phyloP scores from a whole-genome alignment of 1,140 invertebrate genomes.

The Steinernema feltiae region DNA sequence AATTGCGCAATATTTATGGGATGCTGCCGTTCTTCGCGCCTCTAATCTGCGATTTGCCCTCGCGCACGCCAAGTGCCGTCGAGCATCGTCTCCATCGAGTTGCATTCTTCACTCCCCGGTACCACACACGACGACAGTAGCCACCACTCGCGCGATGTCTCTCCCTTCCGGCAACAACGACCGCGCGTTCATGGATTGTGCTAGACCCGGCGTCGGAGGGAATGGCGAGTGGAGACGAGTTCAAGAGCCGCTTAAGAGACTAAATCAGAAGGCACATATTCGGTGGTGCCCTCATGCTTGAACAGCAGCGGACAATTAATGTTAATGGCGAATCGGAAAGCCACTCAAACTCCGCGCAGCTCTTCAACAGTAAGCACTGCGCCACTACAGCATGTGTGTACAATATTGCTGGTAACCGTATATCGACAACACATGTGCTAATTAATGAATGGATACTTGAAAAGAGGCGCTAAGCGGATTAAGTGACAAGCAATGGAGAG shows the following conservation, averaged over 20 bases:
- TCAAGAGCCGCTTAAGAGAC: constrained; percentile 7
- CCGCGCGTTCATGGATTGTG: background rate
- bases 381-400: constrained; percentile 1
- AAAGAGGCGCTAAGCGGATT: constrained; percentile 11
- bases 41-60: background rate
- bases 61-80: background rate
- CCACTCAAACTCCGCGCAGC: background rate
- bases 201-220: background rate
- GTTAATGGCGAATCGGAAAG: constrained; percentile 6
- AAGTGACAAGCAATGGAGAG: constrained; percentile 12
- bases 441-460: constrained; percentile 8
- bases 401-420: constrained; percentile 3
- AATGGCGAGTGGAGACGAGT: background rate
- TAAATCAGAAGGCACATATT: constrained; percentile 3
- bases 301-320: background rate
- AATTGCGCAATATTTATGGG: constrained; percentile 13
- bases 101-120: no score
- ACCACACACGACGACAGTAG: no score
- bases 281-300: background rate
- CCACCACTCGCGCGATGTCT: background rate
- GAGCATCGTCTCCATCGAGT: no score
- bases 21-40: background rate
- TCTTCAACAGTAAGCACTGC: background rate
- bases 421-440: constrained; percentile 13
- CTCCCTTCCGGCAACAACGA: background rate